Base-by-base conservation (phyloP, 2,888 invertebrate genomes). In the Chrysolina oricalcia region DNA sequence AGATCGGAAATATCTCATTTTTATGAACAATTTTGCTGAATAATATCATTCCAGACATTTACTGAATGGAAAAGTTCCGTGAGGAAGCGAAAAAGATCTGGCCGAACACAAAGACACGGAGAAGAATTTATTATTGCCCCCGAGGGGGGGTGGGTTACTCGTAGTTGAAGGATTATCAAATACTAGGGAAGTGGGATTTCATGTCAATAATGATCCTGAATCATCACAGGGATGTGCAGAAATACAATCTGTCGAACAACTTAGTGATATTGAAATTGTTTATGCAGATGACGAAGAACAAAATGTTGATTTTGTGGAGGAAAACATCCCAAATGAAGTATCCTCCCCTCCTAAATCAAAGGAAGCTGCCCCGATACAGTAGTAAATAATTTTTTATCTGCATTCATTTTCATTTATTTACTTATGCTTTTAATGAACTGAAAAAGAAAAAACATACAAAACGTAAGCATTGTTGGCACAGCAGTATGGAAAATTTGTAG, bases 21-120 rank as follows among this genome's bases (percentile, higher is more conserved):
- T 62, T 23, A 62, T 59, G 59, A 48, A 48, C 59, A 23, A 59
- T 59, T 13, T 19, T 59, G 59, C 8, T 59, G 21, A 59, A 15
- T 23, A 59, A 11, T 62, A 8, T 23, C 35, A 35, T 35, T 62
- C 23, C 23, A 62, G 62, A 62, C 62, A 62, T 23, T 27, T n/a
- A 62, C 62, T 27, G 62, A 62, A 62, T 62, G 62, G 62, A 62
- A 62, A 62, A 62, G 62, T 35, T 35, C 27, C 15, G 62, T 62
- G n/a, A 62, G 62, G 35, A 62, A 35, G 35, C 62, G 62, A 62
- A 11, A 23, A 23, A 23, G 62, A 62, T 8, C 23, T 62, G 62
- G 23, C 35, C 27, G 27, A 35, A 62, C 10, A 62, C 13, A 27
- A 62, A 62, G 62, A 62, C 35, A 62, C 62, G 13, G 62, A 62